Percentiles rank a stretch among this genome's conserved stretches.
Evolutionary conservation across 2,797 vertebrate genomes (phyloP).

Genomic region (Chaenodraco wilsoni): DNA sequence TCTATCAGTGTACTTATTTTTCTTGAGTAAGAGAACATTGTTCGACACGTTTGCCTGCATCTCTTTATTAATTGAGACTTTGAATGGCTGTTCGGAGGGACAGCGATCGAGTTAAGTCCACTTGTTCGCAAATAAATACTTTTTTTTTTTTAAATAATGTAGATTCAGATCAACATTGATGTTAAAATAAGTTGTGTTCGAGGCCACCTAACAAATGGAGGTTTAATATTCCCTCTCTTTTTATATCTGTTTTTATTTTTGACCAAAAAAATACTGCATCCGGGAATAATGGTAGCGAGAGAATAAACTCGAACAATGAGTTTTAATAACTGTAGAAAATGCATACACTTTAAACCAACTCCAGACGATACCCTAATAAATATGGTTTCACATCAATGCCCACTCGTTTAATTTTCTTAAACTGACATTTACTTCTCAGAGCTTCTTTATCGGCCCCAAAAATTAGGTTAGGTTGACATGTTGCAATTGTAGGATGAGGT

Average conservation of each 20-base stretch:
- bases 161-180: background rate
- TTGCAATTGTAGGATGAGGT: too few relatives aligned
- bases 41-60: background rate
- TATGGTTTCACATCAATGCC: background rate
- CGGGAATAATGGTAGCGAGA: too few relatives aligned
- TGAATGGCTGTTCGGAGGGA: background rate
- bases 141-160: background rate
- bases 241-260: too few relatives aligned
- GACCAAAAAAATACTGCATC: too few relatives aligned
- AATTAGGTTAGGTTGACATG: too few relatives aligned
- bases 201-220: background rate
- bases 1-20: too few relatives aligned
- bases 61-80: background rate
- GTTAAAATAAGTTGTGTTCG: background rate
- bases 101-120: background rate
- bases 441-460: too few relatives aligned
- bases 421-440: too few relatives aligned
- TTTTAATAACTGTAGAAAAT: too few relatives aligned
- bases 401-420: background rate
- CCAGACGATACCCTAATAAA: background rate
- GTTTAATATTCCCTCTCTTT: background rate
- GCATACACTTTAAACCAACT: background rate
- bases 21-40: background rate
- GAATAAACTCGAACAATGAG: too few relatives aligned
- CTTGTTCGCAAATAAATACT: background rate